Conservation (phyloP, 1,140 invertebrate species). For the Pseudachorutes palmiensis region DNA sequence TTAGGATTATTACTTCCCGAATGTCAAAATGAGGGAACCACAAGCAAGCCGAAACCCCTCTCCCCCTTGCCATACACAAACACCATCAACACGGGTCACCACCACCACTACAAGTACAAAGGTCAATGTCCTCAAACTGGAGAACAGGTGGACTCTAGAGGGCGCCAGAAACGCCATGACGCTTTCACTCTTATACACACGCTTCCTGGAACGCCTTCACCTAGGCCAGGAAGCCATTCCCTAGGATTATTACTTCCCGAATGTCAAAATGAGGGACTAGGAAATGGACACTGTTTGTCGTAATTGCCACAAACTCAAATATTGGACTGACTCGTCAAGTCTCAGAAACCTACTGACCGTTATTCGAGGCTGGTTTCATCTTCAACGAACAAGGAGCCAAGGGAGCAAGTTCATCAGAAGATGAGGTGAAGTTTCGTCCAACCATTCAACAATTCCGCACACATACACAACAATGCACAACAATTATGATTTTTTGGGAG, state of each 20-base stretch:
- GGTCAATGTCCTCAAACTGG: not conserved
- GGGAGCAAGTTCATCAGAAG: not conserved
- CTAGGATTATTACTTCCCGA: too few species aligned
- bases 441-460: not conserved
- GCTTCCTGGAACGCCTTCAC: too few species aligned
- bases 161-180: too few species aligned
- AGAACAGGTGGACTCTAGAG: too few species aligned
- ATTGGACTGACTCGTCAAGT: too few species aligned
- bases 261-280: too few species aligned
- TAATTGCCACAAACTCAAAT: too few species aligned
- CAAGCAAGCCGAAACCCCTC: conserved; percentile 79
- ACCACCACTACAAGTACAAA: not conserved
- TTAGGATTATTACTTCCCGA: too few species aligned
- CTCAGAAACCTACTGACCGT: conserved; percentile 39
- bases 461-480: not conserved
- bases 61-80: conserved; percentile 76
- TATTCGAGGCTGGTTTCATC: conserved; percentile 23
- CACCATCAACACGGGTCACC: conserved; percentile 41
- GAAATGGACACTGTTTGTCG: too few species aligned
- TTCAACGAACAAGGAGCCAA: not conserved
- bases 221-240: too few species aligned
- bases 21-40: too few species aligned
- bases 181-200: too few species aligned
- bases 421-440: conserved; percentile 2
- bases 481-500: not conserved